These are phyloP conservation scores for Bombyx huttoni DNA, from an alignment of 2,888 invertebrate genomes.

Conservation along the genomic window DNA sequence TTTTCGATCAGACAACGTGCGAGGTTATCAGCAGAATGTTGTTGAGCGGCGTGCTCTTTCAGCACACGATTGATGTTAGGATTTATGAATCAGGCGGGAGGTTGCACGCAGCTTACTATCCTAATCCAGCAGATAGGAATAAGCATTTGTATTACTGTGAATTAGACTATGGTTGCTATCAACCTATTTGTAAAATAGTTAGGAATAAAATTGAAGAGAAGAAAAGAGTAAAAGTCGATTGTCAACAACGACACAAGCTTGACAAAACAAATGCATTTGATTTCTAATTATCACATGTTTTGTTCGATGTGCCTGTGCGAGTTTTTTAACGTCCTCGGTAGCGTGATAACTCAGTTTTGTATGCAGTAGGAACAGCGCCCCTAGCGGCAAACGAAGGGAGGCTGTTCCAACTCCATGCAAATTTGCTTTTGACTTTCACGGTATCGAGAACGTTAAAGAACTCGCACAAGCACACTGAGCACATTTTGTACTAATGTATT, in stretches of 20 bases:
- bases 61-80: constrained; percentile 47
- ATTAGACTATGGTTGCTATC: constrained; percentile 48
- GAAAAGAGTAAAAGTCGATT: constrained; percentile 36
- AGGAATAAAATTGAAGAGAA: constrained; percentile 31
- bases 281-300: constrained; percentile 20
- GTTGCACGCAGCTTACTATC: constrained; percentile 46
- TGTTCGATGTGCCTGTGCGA: neutral
- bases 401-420: too few relatives aligned
- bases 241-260: constrained; percentile 39
- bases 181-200: constrained; percentile 49
- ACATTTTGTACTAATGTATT: too few relatives aligned
- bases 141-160: constrained; percentile 72
- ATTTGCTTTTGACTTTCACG: too few relatives aligned
- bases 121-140: constrained; percentile 55
- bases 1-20: constrained; percentile 48
- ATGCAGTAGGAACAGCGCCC: too few relatives aligned
- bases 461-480: too few relatives aligned
- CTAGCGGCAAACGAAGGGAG: too few relatives aligned
- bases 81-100: constrained; percentile 43
- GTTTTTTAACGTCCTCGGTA: too few relatives aligned
- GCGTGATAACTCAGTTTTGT: too few relatives aligned
- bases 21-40: constrained; percentile 49
- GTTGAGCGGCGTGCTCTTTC: constrained; percentile 35
- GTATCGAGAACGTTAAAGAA: too few relatives aligned
- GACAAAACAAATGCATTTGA: constrained; percentile 34